These are phyloP conservation scores for Tribolium freemani DNA, from an alignment of 2,888 invertebrate species.

Conservation along the genomic window DNA sequence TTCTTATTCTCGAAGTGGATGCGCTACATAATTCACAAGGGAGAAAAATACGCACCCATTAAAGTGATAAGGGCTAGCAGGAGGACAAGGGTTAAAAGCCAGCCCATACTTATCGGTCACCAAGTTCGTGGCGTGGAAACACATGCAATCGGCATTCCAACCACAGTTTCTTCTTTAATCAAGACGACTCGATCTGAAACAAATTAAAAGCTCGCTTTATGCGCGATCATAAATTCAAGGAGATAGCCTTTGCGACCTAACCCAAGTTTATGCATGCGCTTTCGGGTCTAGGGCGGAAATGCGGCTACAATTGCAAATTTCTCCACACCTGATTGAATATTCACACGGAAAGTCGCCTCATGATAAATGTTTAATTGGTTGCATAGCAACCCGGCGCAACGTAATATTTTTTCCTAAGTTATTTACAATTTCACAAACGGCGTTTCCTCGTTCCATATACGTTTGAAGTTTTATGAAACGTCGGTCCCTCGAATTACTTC, in stretches of 20 bases:
- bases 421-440: not conserved
- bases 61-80: conserved; percentile 68
- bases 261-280: conserved; percentile 16
- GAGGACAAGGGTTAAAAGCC: conserved; percentile 67
- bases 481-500: conserved; percentile 12
- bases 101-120: conserved; percentile 70
- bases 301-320: conserved; percentile 26
- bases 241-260: not conserved
- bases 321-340: conserved; percentile 16
- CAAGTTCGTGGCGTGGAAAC: conserved; percentile 54
- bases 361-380: not conserved
- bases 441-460: not conserved
- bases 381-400: not conserved
- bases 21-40: not conserved
- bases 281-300: conserved; percentile 10
- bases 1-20: not conserved
- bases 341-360: not conserved
- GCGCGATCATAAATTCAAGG: not conserved
- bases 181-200: not conserved
- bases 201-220: not conserved
- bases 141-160: conserved; percentile 53
- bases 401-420: not conserved
- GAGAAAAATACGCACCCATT: conserved; percentile 56
- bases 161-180: not conserved
- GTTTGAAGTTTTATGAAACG: conserved; percentile 29